Evolutionary conservation across 2,113 vertebrate species (phyloP), one percentile per base, ranked within the genome.

Genomic region (Tachysurus fulvidraco): DNA sequence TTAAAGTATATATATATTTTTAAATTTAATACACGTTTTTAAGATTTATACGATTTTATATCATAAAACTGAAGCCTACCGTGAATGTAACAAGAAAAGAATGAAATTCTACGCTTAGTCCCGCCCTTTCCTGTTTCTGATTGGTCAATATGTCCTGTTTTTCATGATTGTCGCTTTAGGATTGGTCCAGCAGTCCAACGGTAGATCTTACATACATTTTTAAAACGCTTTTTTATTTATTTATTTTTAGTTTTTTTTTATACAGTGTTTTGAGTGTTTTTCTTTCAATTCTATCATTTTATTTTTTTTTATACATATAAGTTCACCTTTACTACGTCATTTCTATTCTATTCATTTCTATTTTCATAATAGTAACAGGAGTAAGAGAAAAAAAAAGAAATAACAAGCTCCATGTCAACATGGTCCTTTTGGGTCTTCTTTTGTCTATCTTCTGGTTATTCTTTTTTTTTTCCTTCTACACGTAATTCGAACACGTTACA

Each of bases 301-400:
- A 44, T 4, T 78, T 65, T n/a, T 81, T 71, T 30, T 8, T 54
- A 25, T 36, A 6, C 5, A n/a, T 21, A n/a, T n/a, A 10, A n/a
- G 52, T 30, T 30, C 3, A 7, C 46, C 30, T 3, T n/a, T 44
- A 23, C 13, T 36, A n/a, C 19, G 44, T 69, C 16, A 36, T 36
- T 36, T 36, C 36, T 73, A 36, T 19, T 59, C n/a, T 21, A 25
- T 8, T n/a, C 36, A 44, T 87, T 83, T 87, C n/a, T 71, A 65
- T 74, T 87, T 87, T 81, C 81, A 28, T 59, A 77, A 0, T 59
- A 4, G 59, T 59, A 74, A 41, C 17, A 65, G 59, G 62, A 83
- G 46, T n/a, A 16, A 14, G 28, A 83, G 69, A 81, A 44, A 83
- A 76, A 76, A 86, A 74, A 65, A 74, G 79, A 55, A 74, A 83